phyloP scores from a whole-genome alignment of 2,888 invertebrate species.

The Cryptosula pallasiana region DNA sequence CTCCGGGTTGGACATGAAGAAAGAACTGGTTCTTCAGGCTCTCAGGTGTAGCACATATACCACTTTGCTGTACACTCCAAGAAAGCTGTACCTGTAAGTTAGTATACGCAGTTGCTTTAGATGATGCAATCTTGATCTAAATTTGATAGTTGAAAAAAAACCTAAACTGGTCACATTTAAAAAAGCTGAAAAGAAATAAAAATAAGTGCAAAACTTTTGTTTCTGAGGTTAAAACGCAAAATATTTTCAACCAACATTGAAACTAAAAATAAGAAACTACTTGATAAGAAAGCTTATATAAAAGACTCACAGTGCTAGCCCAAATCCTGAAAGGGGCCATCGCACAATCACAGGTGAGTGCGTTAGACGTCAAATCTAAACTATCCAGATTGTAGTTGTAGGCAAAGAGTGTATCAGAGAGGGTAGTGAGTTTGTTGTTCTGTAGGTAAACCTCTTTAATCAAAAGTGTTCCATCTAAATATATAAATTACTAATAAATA shows the following conservation, averaged over 20 bases:
- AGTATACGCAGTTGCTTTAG: too few relatives aligned
- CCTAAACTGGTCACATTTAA: too few relatives aligned
- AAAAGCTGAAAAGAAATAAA: too few relatives aligned
- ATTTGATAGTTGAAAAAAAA: too few relatives aligned
- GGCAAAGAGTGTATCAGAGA: neutral
- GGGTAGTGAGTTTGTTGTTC: neutral
- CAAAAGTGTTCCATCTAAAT: neutral
- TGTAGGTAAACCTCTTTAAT: neutral
- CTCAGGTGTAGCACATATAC: neutral
- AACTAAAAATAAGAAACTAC: too few relatives aligned
- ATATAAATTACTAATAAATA: too few relatives aligned
- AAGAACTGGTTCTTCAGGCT: neutral
- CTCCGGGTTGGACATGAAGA: neutral
- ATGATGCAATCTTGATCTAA: too few relatives aligned
- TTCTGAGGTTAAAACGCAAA: too few relatives aligned
- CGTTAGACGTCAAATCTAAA: neutral
- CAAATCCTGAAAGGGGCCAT: slow-evolving; percentile 1
- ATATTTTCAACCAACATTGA: too few relatives aligned
- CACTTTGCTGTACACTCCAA: neutral
- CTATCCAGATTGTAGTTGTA: neutral
- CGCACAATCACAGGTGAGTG: slow-evolving; percentile 13
- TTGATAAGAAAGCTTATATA: too few relatives aligned
- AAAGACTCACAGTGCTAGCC: neutral
- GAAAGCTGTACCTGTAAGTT: neutral
- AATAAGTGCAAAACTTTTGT: too few relatives aligned